Base-by-base conservation (phyloP, 2,888 invertebrate species). In the Rhyacophila evoluta region DNA sequence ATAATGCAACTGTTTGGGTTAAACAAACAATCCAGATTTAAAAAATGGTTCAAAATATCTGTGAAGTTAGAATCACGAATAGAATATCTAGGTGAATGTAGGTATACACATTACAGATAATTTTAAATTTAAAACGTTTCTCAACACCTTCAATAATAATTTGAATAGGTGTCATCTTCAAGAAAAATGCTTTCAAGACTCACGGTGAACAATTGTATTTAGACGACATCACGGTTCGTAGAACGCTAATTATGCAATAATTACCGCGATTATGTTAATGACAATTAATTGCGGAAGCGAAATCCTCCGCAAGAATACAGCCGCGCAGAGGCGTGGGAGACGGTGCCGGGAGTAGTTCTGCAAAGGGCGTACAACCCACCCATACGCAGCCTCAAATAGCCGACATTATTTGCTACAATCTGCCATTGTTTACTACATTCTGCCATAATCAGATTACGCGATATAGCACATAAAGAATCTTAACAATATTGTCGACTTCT, bases 271-370 rank as follows among this genome's bases (percentile, higher is more conserved):
- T 75, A 68, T 68, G 68, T 75, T 75, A 68, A 75, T 75, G 75
- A 75, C 75, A 75, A 75, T 75, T 75, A 75, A 75, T 67, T 67
- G 75, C 67, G 75, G 75, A 75, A 75, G 75, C 37, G 37, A 72
- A 25, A 19, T 55, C 29, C 37, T 37, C 36, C 33, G 72, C 36
- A 69, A 69, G 72, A 55, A 55, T 55, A 55, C 55, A 55, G 19
- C 15, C 55, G 15, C 1, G 19, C 12, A n/a, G 37, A 37, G 15
- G 72, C 72, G 37, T 72, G 72, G 72, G 72, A 72, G 72, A 68
- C 68, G 25, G 25, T 36, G 36, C 72, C 37, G n/a, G 19, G 72
- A 19, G 19, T 33, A 6, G 29, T 19, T 55, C 55, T 8, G 55
- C 55, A 55, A 55, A 55, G 55, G 55, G 55, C 55, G 55, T 55